phyloP scores from a whole-genome alignment of 2,888 invertebrate species.

The Leucophenga maculata region DNA sequence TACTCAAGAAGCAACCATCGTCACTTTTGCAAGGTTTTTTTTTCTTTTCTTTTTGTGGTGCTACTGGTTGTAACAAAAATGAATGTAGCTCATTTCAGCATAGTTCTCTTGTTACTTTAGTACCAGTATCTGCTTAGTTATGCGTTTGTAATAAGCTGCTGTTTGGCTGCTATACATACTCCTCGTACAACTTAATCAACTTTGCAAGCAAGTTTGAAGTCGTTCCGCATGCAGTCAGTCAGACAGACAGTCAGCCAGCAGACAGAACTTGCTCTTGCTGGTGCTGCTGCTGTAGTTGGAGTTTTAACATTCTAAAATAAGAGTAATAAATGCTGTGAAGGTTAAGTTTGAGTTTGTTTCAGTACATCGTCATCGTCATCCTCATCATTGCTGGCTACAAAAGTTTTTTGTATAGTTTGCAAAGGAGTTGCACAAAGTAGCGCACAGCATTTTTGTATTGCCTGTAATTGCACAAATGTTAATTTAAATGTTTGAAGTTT shows the following conservation, averaged over 20 bases:
- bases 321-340: constrained; percentile 7
- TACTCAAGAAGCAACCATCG: background rate
- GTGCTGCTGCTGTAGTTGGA: background rate
- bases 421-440: background rate
- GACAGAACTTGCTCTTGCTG: background rate
- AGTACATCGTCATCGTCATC: background rate
- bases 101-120: too few relatives aligned
- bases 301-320: background rate
- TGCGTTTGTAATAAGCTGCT: constrained; percentile 13
- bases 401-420: too few relatives aligned
- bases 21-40: background rate
- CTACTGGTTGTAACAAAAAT: too few relatives aligned
- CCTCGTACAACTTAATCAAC: constrained; percentile 18
- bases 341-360: constrained; percentile 12
- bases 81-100: too few relatives aligned
- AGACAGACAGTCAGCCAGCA: too few relatives aligned
- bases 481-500: constrained; percentile 7
- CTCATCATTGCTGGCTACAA: background rate
- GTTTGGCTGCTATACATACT: background rate
- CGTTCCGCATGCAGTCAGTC: background rate
- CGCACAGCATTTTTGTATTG: background rate
- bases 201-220: background rate
- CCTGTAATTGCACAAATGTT: background rate
- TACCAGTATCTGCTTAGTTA: background rate
- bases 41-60: background rate